Conservation (phyloP, 2,888 invertebrate species). For the Spodoptera picta region DNA sequence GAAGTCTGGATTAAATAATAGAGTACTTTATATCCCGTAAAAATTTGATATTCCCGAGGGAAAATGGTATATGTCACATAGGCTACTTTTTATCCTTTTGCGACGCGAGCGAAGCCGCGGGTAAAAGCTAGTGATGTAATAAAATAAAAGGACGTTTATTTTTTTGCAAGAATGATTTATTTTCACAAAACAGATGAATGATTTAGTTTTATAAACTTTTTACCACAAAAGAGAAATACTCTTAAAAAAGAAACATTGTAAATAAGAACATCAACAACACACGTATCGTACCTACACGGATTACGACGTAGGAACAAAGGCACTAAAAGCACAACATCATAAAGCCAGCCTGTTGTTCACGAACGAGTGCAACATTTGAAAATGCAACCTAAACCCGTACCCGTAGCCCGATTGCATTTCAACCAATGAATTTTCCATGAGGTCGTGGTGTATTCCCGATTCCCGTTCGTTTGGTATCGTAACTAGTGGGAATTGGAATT, state of each 20-base stretch:
- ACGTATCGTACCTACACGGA: slow-evolving; percentile 42
- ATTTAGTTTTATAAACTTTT: too few relatives aligned
- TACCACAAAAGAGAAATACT: slow-evolving; percentile 1
- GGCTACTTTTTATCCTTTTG: too few relatives aligned
- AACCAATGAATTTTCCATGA: slow-evolving; percentile 83
- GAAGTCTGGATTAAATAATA: too few relatives aligned
- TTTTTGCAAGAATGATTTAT: too few relatives aligned
- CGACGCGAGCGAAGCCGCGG: too few relatives aligned
- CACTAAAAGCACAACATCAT: slow-evolving; percentile 67
- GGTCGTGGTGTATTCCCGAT: slow-evolving; percentile 62
- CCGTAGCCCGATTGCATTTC: slow-evolving; percentile 81
- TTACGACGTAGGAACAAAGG: slow-evolving; percentile 52
- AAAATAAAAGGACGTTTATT: too few relatives aligned
- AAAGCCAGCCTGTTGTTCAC: slow-evolving; percentile 67
- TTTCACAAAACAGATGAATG: too few relatives aligned
- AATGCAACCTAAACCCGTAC: slow-evolving; percentile 77
- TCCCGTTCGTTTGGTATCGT: slow-evolving; percentile 71
- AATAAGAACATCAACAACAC: slow-evolving; percentile 21
- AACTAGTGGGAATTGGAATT: slow-evolving; percentile 84
- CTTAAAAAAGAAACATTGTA: slow-evolving; percentile 17
- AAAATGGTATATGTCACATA: too few relatives aligned
- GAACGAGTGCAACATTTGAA: slow-evolving; percentile 67
- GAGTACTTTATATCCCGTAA: too few relatives aligned
- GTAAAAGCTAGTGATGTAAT: too few relatives aligned
- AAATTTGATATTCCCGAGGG: too few relatives aligned